Evolutionary conservation across 2,888 invertebrate genomes (phyloP).

Genomic region (Ernsta delagoae): DNA sequence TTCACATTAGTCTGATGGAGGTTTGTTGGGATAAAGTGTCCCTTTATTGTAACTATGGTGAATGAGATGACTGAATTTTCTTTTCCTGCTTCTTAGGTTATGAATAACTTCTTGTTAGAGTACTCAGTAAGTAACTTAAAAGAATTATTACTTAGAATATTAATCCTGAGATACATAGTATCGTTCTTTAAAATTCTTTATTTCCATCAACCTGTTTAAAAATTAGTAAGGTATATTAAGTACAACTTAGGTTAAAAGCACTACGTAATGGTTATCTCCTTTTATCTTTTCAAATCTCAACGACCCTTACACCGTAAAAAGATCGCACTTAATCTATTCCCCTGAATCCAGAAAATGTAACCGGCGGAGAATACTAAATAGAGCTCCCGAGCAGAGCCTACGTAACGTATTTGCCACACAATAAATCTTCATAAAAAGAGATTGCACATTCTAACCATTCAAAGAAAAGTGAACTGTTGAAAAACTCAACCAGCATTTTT

Average conservation of each 20-base stretch:
- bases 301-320: slow-evolving; percentile 1
- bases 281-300: slow-evolving; percentile 4
- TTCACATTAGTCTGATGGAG: slow-evolving; percentile 35
- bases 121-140: no score
- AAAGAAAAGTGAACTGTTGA: slow-evolving; percentile 37
- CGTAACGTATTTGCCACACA: slow-evolving; percentile 36
- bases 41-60: slow-evolving; percentile 32
- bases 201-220: not conserved
- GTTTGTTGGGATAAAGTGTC: slow-evolving; percentile 32
- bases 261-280: not conserved
- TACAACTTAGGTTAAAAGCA: not conserved
- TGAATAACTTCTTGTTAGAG: not conserved
- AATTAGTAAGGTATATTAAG: not conserved
- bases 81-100: slow-evolving; percentile 17
- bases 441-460: slow-evolving; percentile 36
- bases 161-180: no score
- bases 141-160: no score
- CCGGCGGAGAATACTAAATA: slow-evolving; percentile 28
- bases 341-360: slow-evolving; percentile 5
- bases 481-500: slow-evolving; percentile 35
- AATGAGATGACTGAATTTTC: slow-evolving; percentile 18
- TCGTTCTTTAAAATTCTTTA: no score
- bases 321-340: slow-evolving; percentile 1
- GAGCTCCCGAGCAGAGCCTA: slow-evolving; percentile 24
- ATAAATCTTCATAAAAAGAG: slow-evolving; percentile 36